Conservation (phyloP, 2,113 vertebrate species). For the Edolisoma coerulescens region DNA sequence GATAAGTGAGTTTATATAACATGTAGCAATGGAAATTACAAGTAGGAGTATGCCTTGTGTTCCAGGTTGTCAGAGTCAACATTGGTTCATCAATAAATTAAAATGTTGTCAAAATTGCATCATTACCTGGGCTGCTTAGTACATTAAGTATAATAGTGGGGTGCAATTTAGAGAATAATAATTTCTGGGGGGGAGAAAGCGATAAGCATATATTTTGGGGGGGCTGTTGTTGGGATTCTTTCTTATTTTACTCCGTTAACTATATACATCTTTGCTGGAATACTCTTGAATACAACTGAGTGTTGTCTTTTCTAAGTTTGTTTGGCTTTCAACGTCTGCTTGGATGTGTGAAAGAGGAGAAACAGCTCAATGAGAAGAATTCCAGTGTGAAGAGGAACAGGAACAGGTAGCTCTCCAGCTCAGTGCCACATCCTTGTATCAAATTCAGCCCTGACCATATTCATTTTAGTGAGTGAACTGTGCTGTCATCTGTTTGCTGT, state of each 20-base stretch:
- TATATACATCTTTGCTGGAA: background rate
- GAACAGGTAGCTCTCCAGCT: background rate
- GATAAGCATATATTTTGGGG: background rate
- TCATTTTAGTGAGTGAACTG: background rate
- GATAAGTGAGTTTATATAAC: background rate
- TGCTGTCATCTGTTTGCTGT: background rate
- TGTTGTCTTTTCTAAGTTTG: background rate
- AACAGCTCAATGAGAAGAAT: background rate
- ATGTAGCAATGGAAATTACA: background rate
- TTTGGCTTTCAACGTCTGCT: background rate
- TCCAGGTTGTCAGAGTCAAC: background rate
- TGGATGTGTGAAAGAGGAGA: background rate
- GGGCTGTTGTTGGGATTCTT: rapidly evolving
- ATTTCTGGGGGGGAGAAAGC: rapidly evolving
- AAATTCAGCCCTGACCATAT: background rate
- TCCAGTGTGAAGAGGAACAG: background rate
- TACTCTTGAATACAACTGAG: background rate
- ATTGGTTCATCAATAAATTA: background rate
- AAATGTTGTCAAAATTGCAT: background rate
- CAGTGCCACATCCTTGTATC: background rate
- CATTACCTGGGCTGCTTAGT: background rate
- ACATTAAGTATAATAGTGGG: background rate
- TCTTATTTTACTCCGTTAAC: background rate
- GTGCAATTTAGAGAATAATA: background rate
- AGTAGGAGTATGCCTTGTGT: background rate